A percentile compares a stretch with the other conserved stretches of the same genome.
phyloP scores from a whole-genome alignment of 1,140 invertebrate species.

The Centruroides vittatus region DNA sequence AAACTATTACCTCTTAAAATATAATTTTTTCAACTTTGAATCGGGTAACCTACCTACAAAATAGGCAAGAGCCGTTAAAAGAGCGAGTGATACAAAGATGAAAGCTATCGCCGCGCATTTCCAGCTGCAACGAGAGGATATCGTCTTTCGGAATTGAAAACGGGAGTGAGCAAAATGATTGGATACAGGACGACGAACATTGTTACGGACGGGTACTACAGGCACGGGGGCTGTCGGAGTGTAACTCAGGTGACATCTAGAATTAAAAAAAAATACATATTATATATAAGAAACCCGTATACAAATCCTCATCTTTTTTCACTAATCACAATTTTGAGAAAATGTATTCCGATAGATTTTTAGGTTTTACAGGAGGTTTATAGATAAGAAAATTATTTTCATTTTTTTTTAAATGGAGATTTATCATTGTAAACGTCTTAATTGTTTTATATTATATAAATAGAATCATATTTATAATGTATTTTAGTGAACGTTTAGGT shows the following conservation, averaged over 20 bases:
- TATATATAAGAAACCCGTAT: background rate
- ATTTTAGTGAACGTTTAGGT: too few species aligned
- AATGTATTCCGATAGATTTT: too few species aligned
- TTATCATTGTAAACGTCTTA: too few species aligned
- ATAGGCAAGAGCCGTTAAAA: conserved; percentile 81
- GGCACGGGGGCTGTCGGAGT: conserved; percentile 4
- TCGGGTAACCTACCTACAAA: conserved; percentile 64
- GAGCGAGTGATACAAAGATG: conserved; percentile 68
- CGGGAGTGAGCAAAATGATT: conserved; percentile 42
- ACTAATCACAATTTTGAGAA: too few species aligned
- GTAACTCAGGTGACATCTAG: conserved; percentile 12
- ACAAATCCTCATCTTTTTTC: too few species aligned
- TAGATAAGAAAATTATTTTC: too few species aligned
- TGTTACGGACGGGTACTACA: conserved; percentile 11
- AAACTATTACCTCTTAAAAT: too few species aligned
- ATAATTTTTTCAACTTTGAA: too few species aligned
- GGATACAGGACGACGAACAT: conserved; percentile 11
- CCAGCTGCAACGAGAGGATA: conserved; percentile 85
- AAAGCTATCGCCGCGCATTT: conserved; percentile 82
- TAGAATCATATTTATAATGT: too few species aligned
- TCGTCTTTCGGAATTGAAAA: conserved; percentile 84
- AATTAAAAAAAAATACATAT: background rate
- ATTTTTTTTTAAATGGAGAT: too few species aligned
- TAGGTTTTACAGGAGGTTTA: too few species aligned
- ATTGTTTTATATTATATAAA: too few species aligned